Evolutionary conservation across 2,888 invertebrate species (phyloP).

Genomic region (Gandaritis pyraliata): DNA sequence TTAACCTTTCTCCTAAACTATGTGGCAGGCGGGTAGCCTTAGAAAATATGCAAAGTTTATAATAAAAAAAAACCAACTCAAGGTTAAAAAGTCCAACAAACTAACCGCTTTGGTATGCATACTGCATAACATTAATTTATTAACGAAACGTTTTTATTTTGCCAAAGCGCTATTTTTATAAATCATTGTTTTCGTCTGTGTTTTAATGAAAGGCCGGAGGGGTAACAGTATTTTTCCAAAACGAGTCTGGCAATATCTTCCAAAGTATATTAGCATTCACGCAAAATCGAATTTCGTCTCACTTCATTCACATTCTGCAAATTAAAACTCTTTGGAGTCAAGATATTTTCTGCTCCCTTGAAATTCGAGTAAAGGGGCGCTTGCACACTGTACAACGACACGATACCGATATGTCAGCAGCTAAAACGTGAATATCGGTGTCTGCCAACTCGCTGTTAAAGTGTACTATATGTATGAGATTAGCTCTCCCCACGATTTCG

Average conservation of each 20-base stretch:
- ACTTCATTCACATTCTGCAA: conserved; percentile 37
- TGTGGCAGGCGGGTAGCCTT: not conserved
- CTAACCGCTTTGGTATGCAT: not conserved
- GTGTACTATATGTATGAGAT: too few species aligned
- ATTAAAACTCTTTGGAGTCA: conserved; percentile 33
- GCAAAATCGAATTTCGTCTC: conserved; percentile 25
- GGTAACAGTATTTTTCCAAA: conserved; percentile 3
- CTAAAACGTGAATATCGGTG: too few species aligned
- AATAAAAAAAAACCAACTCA: not conserved
- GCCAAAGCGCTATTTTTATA: too few species aligned
- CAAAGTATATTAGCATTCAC: conserved; percentile 16
- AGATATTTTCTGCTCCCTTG: conserved; percentile 38
- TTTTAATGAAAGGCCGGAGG: too few species aligned
- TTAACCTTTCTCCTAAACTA: not conserved
- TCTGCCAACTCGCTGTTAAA: too few species aligned
- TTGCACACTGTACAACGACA: too few species aligned
- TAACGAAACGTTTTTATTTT: not conserved
- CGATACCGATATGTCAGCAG: too few species aligned
- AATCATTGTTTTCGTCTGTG: too few species aligned
- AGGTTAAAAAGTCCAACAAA: not conserved
- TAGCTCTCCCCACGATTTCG: too few species aligned
- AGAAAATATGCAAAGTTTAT: conserved; percentile 4
- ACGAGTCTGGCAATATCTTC: conserved; percentile 2
- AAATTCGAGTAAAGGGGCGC: conserved; percentile 29
- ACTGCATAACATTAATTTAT: not conserved